phyloP scores from a whole-genome alignment of 1,140 invertebrate species.

The Chlorops oryzae region DNA sequence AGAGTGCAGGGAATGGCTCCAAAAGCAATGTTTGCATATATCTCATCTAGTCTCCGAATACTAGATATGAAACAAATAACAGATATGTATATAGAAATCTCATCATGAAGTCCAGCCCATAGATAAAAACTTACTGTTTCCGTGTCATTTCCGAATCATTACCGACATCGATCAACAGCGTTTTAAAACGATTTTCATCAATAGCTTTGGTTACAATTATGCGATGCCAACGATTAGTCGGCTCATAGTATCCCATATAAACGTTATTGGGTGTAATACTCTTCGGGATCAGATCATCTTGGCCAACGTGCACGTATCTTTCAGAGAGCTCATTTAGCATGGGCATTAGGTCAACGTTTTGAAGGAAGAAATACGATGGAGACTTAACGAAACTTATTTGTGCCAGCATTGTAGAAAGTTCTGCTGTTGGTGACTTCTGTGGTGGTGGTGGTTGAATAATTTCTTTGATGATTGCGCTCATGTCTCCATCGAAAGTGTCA shows the following conservation, averaged over 20 bases:
- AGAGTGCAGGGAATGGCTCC: conserved; percentile 29
- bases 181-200: conserved; percentile 8
- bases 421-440: too few species aligned
- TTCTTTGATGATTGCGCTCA: too few species aligned
- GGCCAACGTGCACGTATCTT: conserved; percentile 4
- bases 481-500: too few species aligned
- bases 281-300: conserved; percentile 4
- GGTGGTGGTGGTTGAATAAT: too few species aligned
- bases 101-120: too few species aligned
- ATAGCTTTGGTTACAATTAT: conserved; percentile 9
- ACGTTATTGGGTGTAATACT: conserved; percentile 6
- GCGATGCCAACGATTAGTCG: conserved; percentile 18
- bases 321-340: conserved; percentile 8
- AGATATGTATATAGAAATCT: too few species aligned
- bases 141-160: not conserved
- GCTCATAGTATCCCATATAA: conserved; percentile 11
- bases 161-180: conserved; percentile 18
- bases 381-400: conserved; percentile 11
- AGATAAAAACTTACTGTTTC: conserved; percentile 1
- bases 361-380: conserved; percentile 13
- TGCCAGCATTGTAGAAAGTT: too few species aligned
- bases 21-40: conserved; percentile 18
- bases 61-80: too few species aligned
- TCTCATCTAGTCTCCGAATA: too few species aligned
- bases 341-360: conserved; percentile 1